A percentile compares a stretch with the other conserved stretches of the same genome.
Evolutionary conservation across 2,888 invertebrate species (phyloP).

Genomic region (Napeogenes sylphis): DNA sequence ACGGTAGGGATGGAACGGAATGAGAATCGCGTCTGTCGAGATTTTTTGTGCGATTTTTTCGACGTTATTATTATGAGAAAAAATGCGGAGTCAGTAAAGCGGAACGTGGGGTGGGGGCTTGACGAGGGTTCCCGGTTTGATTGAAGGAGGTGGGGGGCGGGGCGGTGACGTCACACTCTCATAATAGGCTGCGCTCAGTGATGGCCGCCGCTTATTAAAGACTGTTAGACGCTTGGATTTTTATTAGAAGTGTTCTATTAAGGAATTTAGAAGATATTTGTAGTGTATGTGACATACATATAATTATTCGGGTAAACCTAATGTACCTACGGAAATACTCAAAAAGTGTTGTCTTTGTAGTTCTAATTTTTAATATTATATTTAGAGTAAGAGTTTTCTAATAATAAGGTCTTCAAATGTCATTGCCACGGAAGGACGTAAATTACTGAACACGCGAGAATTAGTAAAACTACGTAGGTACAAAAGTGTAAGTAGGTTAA

Average conservation of each 20-base stretch:
- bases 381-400: too few relatives aligned
- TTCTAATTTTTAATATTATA: too few relatives aligned
- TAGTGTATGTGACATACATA: background rate
- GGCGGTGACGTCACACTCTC: slow-evolving; percentile 77
- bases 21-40: slow-evolving; percentile 68
- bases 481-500: background rate
- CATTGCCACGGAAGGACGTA: too few relatives aligned
- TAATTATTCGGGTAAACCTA: background rate
- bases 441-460: too few relatives aligned
- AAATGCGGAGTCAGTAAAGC: slow-evolving; percentile 77
- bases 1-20: slow-evolving; percentile 71
- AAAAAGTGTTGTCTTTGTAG: too few relatives aligned
- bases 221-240: slow-evolving; percentile 62
- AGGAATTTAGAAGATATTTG: slow-evolving; percentile 9
- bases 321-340: too few relatives aligned
- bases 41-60: slow-evolving; percentile 77
- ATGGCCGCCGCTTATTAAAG: slow-evolving; percentile 76
- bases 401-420: too few relatives aligned
- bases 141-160: slow-evolving; percentile 75
- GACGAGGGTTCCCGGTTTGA: slow-evolving; percentile 77
- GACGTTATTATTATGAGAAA: slow-evolving; percentile 77
- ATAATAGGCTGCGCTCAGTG: slow-evolving; percentile 76
- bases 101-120: slow-evolving; percentile 75
- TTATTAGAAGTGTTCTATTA: slow-evolving; percentile 41
- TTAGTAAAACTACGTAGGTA: too few relatives aligned